Evolutionary conservation across 2,113 vertebrate genomes (phyloP), one percentile per base, ranked within the genome.

Genomic region (Oncorhynchus gorbuscha): DNA sequence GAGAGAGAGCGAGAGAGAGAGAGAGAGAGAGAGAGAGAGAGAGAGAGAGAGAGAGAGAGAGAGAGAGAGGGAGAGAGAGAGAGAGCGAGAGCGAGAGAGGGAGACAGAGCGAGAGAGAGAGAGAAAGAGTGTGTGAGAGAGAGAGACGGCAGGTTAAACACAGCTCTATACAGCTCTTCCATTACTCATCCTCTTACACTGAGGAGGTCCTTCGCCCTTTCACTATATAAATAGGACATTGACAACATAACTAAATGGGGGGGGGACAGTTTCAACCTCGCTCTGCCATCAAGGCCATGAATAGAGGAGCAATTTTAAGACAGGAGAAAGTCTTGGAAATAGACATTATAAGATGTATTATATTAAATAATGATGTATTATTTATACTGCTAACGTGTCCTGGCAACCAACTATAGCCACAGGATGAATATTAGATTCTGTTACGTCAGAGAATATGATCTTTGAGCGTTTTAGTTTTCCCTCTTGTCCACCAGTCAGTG

Each of bases 351-450:
- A 45, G 39, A 45, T 45, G 8, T 45, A 45, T 45, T 3, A 45
- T 45, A 45, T 45, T 12, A 1, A 45, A 45, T 45, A 12, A 12
- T 45, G 9, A 45, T 45, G 9, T 9, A 45, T 45, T 45, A 45
- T 45, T 45, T 45, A 45, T 45, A 11, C 39, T 45, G 3, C 1
- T 45, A 45, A 45, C 39, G 39, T 11, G 39, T 45, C 39, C 39
- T 11, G 8, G 39, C 9, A 45, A 45, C 39, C 39, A 45, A 12
- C 9, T 45, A 45, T 49, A 71, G 65, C 51, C 68, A 12, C 9
- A 9, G 69, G 67, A 77, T 64, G 78, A 89, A 81, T 62, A 77
- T 85, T 74, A 83, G 81, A 64, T 79, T 75, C n/a, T 1, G 39
- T 80, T 75, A 35, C 61, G 80, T 69, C 79, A 75, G 83, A 83